Conservation (phyloP, 2,797 vertebrate genomes). For the Rhabdomys pumilio region DNA sequence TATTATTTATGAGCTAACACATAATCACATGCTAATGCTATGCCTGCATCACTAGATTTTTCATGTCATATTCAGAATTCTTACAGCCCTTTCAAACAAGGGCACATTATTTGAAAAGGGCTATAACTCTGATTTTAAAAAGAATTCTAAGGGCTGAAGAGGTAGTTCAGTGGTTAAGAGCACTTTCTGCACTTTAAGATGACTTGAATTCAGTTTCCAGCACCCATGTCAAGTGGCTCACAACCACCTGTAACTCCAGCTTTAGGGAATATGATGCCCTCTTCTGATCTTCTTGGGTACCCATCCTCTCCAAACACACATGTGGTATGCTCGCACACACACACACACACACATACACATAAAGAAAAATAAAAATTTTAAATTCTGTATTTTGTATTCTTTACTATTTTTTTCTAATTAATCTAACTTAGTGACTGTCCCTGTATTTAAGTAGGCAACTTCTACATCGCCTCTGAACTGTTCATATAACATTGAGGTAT, state of each 20-base stretch:
- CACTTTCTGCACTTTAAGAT: not conserved
- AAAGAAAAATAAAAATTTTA: not conserved
- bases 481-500: not conserved
- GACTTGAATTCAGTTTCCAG: not conserved
- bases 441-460: not conserved
- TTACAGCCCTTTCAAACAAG: not conserved
- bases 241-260: not conserved
- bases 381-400: constrained; percentile 36
- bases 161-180: not conserved
- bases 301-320: not conserved
- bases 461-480: not conserved
- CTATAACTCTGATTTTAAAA: not conserved
- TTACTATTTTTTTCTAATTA: constrained; percentile 36
- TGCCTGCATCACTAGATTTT: not conserved
- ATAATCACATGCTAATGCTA: not conserved
- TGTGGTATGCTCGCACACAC: not conserved
- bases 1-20: constrained; percentile 23
- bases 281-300: not conserved
- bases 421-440: constrained; percentile 58
- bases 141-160: not conserved
- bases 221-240: not conserved
- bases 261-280: not conserved
- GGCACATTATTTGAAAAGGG: constrained; percentile 28
- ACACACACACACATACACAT: no score
- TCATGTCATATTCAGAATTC: not conserved